These are phyloP conservation scores for Novumbra hubbsi DNA, from an alignment of 2,797 vertebrate genomes.

Conservation along the genomic window DNA sequence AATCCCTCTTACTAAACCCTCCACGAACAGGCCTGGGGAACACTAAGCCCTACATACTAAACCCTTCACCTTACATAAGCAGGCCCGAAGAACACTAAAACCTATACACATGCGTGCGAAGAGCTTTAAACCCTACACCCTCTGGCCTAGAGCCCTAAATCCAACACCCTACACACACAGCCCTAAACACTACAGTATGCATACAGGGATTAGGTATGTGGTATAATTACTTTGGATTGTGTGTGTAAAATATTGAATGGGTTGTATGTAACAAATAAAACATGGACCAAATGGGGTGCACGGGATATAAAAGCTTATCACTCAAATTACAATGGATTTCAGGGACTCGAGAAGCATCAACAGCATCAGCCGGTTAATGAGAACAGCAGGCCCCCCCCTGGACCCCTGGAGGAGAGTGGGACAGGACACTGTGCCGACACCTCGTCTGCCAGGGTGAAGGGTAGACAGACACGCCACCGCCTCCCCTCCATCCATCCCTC, in stretches of 20 bases:
- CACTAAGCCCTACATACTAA: background rate
- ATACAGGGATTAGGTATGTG: background rate
- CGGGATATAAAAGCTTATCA: too few relatives aligned
- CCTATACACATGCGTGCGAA: too few relatives aligned
- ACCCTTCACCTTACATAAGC: too few relatives aligned
- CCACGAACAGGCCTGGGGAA: too few relatives aligned
- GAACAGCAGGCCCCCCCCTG: background rate
- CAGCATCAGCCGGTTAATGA: too few relatives aligned
- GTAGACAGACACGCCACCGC: slow-evolving; percentile 38
- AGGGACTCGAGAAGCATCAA: too few relatives aligned
- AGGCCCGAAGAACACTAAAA: background rate
- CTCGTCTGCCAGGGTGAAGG: slow-evolving; percentile 72
- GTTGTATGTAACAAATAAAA: too few relatives aligned
- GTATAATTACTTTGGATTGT: background rate
- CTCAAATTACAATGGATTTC: too few relatives aligned
- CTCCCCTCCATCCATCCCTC: slow-evolving; percentile 47
- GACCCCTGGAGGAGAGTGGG: slow-evolving; percentile 41
- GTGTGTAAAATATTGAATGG: too few relatives aligned
- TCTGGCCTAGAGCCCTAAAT: background rate
- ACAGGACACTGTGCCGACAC: slow-evolving; percentile 62
- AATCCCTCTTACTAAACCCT: too few relatives aligned
- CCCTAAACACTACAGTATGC: too few relatives aligned
- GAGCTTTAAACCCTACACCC: background rate
- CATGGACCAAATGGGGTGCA: too few relatives aligned
- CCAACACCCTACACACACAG: background rate